Evolutionary conservation across 2,888 invertebrate genomes (phyloP), one percentile per base, ranked within the genome.

Genomic region (Amiota communis): DNA sequence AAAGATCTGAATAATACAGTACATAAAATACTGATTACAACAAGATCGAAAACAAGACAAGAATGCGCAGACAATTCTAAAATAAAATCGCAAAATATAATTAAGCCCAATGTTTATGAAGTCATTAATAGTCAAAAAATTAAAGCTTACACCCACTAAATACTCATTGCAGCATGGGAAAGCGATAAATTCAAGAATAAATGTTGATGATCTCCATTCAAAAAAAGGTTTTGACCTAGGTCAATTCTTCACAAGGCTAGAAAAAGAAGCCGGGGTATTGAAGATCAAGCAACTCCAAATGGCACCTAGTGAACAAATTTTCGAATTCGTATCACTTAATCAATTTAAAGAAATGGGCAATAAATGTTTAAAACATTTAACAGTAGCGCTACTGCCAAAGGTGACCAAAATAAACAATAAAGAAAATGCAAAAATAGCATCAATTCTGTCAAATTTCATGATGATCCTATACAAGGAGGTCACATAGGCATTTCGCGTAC

Each of bases 11-110:
- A 10, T 10, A 10, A 11, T 1, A 10, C 2, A 36, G 20, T 51
- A 13, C 1, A 51, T 13, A 51, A 51, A 51, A 51, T 51, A 51
- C 51, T 51, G n/a, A 51, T 51, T 13, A 2, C 51, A 51, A 51
- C 51, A 47, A 79, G 64, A 23, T 4, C 68, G 13, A 56, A 65
- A 36, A 15, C 20, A 15, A 61, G 23, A 61, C 12, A 23, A 61
- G 51, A 51, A 51, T 51, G 51, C 51, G 2, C 51, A 51, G 51
- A 51, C 51, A n/a, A n/a, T 13, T 11, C 12, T 13, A 51, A 51
- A 4, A 11, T 51, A 51, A 51, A 51, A 13, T 13, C 51, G 51
- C 51, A 51, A 51, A 49, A 49, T 10, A 12, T 49, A 49, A 49
- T 8, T 49, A 49, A 49, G 51, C 51, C 51, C 51, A 51, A 51